Evolutionary conservation across 2,888 invertebrate species (phyloP), one percentile per base, ranked within the genome.

Genomic region (Drosophila greeni): DNA sequence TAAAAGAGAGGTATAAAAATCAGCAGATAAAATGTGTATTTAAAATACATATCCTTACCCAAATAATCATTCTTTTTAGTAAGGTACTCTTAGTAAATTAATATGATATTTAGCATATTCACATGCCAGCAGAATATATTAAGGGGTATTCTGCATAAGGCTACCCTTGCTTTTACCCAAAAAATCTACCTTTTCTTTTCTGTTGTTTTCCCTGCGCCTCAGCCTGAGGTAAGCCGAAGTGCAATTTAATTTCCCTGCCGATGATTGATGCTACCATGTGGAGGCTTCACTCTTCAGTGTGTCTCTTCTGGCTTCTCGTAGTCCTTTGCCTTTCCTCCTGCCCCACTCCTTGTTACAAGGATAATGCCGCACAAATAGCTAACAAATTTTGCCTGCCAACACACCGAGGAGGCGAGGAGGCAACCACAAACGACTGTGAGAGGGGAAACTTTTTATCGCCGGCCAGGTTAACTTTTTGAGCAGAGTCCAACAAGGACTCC

Each of bases 371-470:
- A 51, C 64, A 72, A 80, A 76, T 70, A 72, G 66, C 69, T 33
- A 51, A 66, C 77, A 74, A 76, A 80, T 76, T 82, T 68, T 40
- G 36, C 43, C 55, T 56, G 66, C 43, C 66, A 70, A 39, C 33
- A 20, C 31, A 64, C 8, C 37, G 12, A 45, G 36, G 55, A 43
- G 64, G n/a, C 24, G 39, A 12, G 45, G 33, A 12, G 39, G 33
- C n/a, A 29, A 49, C 77, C 66, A 49, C 74, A 76, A 66, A 68
- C 26, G 42, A 62, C 40, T 36, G 48, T 26, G 49, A 55, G 43
- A 47, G 43, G 58, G 49, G 26, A 67, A 73, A 79, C 57, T 78
- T 76, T 76, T 79, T 82, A 77, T 72, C 81, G 66, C 49, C 47
- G 39, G 45, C 9, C 82, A 76, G 75, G 62, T 68, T 78, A 57